Conservation (phyloP, 2,113 vertebrate species). For the Oxygymnocypris stewartii region DNA sequence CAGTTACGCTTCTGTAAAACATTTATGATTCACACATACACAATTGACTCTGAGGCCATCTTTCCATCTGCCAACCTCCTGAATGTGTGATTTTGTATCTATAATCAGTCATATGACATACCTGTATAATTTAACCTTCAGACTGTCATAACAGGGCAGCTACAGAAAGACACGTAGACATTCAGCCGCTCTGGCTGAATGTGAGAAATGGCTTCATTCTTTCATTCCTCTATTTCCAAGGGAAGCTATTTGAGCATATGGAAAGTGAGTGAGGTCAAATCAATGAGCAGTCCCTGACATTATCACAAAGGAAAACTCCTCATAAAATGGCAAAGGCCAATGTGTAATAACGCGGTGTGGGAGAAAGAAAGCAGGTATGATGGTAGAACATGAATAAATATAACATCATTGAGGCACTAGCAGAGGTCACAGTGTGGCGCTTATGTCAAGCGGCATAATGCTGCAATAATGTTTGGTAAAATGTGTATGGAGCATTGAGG, state of each 20-base stretch:
- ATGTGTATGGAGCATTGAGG: constrained; percentile 12
- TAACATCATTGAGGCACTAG: constrained; percentile 20
- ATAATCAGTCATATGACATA: background rate
- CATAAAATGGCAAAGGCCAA: constrained; percentile 39
- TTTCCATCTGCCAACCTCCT: background rate
- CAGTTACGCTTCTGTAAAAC: constrained; percentile 35
- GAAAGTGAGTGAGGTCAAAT: constrained; percentile 49
- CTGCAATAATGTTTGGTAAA: constrained; percentile 2
- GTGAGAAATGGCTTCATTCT: background rate
- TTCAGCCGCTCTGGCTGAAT: constrained; percentile 18
- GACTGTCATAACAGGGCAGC: background rate
- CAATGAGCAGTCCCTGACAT: constrained; percentile 45
- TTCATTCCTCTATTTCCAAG: constrained; percentile 24
- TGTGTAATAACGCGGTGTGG: constrained; percentile 3
- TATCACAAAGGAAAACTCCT: constrained; percentile 45
- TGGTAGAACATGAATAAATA: constrained; percentile 32
- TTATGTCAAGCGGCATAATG: constrained; percentile 37
- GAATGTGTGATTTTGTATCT: background rate
- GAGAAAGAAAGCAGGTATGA: constrained; percentile 17
- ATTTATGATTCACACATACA: constrained; percentile 3
- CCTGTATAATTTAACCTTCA: constrained; percentile 1
- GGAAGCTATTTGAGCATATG: constrained; percentile 13
- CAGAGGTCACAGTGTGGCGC: constrained; percentile 37
- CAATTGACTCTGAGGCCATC: background rate
- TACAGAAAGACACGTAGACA: background rate